Base-by-base conservation (phyloP, 2,797 vertebrate species). In the Pseudomugil gertrudae region DNA sequence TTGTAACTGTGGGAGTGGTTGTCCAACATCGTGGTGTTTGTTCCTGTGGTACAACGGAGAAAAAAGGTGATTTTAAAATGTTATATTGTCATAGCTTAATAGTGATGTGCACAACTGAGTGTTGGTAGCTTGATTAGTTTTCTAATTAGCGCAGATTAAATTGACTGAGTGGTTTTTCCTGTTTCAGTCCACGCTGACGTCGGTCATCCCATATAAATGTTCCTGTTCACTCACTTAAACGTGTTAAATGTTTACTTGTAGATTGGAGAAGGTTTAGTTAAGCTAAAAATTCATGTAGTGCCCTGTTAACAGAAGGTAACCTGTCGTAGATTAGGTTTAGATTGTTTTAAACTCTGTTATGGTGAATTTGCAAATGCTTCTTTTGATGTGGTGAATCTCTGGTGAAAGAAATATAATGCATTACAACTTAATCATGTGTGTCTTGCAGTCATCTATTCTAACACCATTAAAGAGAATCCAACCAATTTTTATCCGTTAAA, bases 41-140 rank as follows among this genome's bases (percentile, higher is more conserved):
- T 4, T 66, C 47, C 24, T 66, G 55, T 24, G 52, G 38, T 66
- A 3, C 53, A 35, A 27, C 53, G 35, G 15, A 48, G 15, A 67
- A 55, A 38, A 45, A 52, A 76, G 66, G 52, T 71, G 67, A 66
- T 3, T 52, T 45, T 36, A 1, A 57, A 4, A 55, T 9, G 66
- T 65, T 47, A 1, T 60, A 1, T 30, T 13, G 13, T 14, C 15
- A 4, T 8, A 15, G 0, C 7, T 57, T 2, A 62, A 11, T 56
- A 2, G 29, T 23, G n/a, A 4, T 45, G 29, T 2, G 23, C 38
- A 17, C 23, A 26, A 19, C 30, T 55, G 27, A 23, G 2, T 27
- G 30, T 40, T 26, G 14, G 24, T 51, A 26, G 24, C 15, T 26
- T 7, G 3, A 4, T 3, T 13, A n/a, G 73, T 10, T 60, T 17